Evolutionary conservation across 35 echinoderm and acorn worm genomes (phyloP).

Genomic region (Heliocidaris tuberculata): DNA sequence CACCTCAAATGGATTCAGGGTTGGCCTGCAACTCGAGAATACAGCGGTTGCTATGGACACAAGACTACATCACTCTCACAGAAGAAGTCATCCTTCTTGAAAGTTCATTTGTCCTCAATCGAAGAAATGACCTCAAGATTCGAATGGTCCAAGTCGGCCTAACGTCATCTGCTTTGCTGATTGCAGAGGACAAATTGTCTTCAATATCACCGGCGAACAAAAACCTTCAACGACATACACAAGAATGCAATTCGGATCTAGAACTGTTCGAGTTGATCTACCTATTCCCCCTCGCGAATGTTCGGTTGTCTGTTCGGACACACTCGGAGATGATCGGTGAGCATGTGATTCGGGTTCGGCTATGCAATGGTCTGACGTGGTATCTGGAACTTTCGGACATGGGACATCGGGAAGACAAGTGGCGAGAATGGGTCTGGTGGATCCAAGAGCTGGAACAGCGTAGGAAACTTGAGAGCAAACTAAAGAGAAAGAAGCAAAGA

Average conservation of each 20-base stretch:
- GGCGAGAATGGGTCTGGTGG: constrained; percentile 69
- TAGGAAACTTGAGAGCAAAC: constrained; percentile 22
- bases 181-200: constrained; percentile 55
- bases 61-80: constrained; percentile 66
- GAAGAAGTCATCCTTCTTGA: constrained; percentile 71
- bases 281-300: constrained; percentile 46
- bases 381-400: constrained; percentile 77
- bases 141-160: constrained; percentile 80
- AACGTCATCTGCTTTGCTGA: constrained; percentile 50
- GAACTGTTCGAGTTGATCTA: constrained; percentile 43
- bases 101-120: constrained; percentile 80
- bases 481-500: not conserved
- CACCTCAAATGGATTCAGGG: constrained; percentile 20
- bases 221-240: not conserved
- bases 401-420: constrained; percentile 48
- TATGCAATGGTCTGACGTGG: constrained; percentile 59
- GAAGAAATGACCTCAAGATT: constrained; percentile 38
- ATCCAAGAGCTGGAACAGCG: constrained; percentile 50
- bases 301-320: constrained; percentile 38
- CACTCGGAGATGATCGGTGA: constrained; percentile 45
- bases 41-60: constrained; percentile 74
- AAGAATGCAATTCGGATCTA: constrained; percentile 37
- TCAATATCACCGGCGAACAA: not conserved
- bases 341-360: constrained; percentile 54
- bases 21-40: constrained; percentile 47